Conservation (phyloP, 2,113 vertebrate genomes). For the Chitala chitala region DNA sequence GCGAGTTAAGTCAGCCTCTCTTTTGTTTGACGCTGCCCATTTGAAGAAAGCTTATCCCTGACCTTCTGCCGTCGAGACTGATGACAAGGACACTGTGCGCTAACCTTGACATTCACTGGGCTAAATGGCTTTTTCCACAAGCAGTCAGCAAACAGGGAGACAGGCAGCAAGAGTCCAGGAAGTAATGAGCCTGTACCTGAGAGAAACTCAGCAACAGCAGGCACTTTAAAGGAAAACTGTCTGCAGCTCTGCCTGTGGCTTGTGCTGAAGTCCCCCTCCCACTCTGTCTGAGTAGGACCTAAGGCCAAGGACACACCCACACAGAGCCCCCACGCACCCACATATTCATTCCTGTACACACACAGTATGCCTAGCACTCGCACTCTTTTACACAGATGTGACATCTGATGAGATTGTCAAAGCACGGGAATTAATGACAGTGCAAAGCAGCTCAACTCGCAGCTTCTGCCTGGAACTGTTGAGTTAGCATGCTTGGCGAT, state of each 20-base stretch:
- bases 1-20: conserved; percentile 71
- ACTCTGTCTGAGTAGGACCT: no score
- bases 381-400: no score
- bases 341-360: no score
- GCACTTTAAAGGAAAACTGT: conserved; percentile 63
- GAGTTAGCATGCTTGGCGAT: neutral
- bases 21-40: conserved; percentile 79
- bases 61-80: conserved; percentile 86
- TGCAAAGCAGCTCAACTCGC: no score
- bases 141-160: conserved; percentile 78
- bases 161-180: conserved; percentile 59
- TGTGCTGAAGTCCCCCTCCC: neutral
- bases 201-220: conserved; percentile 66
- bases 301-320: neutral
- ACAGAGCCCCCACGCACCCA: neutral
- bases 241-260: neutral
- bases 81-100: conserved; percentile 81
- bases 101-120: conserved; percentile 95
- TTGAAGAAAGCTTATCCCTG: conserved; percentile 80
- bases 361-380: no score
- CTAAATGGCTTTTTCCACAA: conserved; percentile 88
- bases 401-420: no score
- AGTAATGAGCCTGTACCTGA: conserved; percentile 75
- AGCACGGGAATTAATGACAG: no score
- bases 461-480: neutral